Conservation (phyloP, 2,113 vertebrate genomes). For the Ammodytes marinus region DNA sequence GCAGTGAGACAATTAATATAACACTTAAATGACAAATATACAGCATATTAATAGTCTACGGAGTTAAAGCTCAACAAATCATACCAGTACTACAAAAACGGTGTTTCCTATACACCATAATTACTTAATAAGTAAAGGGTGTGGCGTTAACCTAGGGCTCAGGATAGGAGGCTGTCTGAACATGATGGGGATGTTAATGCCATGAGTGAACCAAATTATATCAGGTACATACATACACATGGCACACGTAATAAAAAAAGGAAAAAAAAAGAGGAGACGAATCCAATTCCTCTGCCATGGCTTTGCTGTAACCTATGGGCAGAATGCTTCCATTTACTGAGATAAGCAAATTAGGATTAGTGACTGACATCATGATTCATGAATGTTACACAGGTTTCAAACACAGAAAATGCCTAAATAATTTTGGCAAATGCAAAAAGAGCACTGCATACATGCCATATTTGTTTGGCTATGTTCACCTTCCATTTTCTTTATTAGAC, state of each 20-base stretch:
- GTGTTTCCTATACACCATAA: constrained; percentile 14
- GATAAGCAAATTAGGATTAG: constrained; percentile 47
- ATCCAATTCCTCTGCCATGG: neutral
- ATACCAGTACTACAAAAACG: neutral
- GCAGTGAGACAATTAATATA: neutral
- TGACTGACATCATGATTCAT: constrained; percentile 38
- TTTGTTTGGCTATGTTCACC: too few species aligned
- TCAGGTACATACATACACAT: constrained; percentile 15
- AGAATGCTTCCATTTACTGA: constrained; percentile 35
- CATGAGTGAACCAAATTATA: neutral
- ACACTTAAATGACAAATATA: neutral
- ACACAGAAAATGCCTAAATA: constrained; percentile 7
- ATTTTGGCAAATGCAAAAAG: neutral
- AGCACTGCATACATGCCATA: constrained; percentile 3
- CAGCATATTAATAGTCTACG: neutral
- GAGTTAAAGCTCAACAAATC: neutral
- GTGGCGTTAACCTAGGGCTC: constrained; percentile 19
- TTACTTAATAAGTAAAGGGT: constrained; percentile 36
- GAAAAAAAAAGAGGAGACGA: neutral
- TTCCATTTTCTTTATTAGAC: constrained; percentile 2
- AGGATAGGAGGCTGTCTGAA: constrained; percentile 9
- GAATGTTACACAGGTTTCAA: constrained; percentile 19
- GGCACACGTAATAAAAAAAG: neutral
- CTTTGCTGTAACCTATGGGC: constrained; percentile 22
- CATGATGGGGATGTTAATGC: constrained; percentile 1